Percentiles rank a stretch among this genome's conserved stretches.
These are phyloP conservation scores for Neosalanx taihuensis DNA, from an alignment of 2,797 vertebrate species.

Conservation along the genomic window DNA sequence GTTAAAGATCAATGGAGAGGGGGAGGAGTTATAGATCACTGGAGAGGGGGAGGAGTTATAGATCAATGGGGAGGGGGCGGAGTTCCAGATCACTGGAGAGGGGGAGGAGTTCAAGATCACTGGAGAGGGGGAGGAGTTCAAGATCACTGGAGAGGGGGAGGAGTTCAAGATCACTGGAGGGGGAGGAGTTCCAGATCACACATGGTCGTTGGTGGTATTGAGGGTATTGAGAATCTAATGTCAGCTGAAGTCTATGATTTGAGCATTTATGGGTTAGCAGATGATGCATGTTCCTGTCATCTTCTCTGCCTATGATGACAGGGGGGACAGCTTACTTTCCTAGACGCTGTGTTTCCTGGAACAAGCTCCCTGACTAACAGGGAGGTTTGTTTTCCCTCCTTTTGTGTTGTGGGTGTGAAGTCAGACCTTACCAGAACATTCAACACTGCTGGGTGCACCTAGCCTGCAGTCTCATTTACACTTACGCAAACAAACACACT, in stretches of 20 bases:
- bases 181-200: slow-evolving; percentile 11
- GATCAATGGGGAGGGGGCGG: slow-evolving; percentile 40
- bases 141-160: neutral
- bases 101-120: neutral
- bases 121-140: neutral
- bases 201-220: neutral
- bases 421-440: no score
- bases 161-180: no score
- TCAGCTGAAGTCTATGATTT: no score
- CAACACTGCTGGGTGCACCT: no score
- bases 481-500: slow-evolving; percentile 65
- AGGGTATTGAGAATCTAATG: slow-evolving; percentile 13
- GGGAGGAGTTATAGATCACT: neutral
- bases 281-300: no score
- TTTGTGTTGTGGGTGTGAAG: no score
- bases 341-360: no score
- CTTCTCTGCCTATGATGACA: no score
- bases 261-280: no score
- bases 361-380: neutral
- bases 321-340: no score
- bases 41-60: slow-evolving; percentile 10
- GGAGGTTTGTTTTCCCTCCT: neutral
- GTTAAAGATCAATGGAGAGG: neutral
- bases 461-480: slow-evolving; percentile 60
- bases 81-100: neutral